Evolutionary conservation across 2,797 vertebrate species (phyloP), one percentile per base, ranked within the genome.

Genomic region (Anguilla megastoma): DNA sequence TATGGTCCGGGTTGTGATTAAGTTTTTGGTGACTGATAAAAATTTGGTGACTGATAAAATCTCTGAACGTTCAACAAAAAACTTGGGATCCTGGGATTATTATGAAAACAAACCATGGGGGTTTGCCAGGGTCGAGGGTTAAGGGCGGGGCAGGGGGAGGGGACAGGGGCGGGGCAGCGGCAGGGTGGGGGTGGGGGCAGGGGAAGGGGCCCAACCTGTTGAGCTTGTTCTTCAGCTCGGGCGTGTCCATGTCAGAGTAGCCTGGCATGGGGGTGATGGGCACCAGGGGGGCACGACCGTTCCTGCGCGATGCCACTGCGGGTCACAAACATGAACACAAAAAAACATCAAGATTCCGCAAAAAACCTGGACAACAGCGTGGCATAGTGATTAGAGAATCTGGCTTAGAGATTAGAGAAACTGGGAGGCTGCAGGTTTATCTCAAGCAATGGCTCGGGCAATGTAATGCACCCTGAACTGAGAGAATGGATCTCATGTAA

Each of bases 231-330:
- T 98, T 99, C 85, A 99, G 97, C 56, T 97, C 95, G 0, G 99
- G 98, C 0, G 98, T 99, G 92, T 98, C 98, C 99, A 99, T 97
- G 89, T 97, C 95, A 0, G 99, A 99, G 92, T 97, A 99, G 88
- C 95, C 90, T 24, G 98, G 98, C 96, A 98, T 95, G 0, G 98
- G 98, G 1, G 98, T 98, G 92, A 98, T 90, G 52, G 98, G 97
- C 85, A 95, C 96, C 93, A 95, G 86, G 0, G 94, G 91, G 45
- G 87, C 87, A 0, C 80, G 88, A 27, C 90, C 90, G n/a, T 90
- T 96, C 88, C 90, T 94, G 84, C 21, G 92, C 18, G 89, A 85
- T 27, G 89, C 85, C 86, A 91, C 96, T 95, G 82, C 27, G 87
- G 66, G 30, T 83, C 91, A 76, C 88, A 80, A 89, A 76, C 88